These are phyloP conservation scores for Sitophilus oryzae DNA, from an alignment of 1,140 invertebrate genomes.

Conservation along the genomic window DNA sequence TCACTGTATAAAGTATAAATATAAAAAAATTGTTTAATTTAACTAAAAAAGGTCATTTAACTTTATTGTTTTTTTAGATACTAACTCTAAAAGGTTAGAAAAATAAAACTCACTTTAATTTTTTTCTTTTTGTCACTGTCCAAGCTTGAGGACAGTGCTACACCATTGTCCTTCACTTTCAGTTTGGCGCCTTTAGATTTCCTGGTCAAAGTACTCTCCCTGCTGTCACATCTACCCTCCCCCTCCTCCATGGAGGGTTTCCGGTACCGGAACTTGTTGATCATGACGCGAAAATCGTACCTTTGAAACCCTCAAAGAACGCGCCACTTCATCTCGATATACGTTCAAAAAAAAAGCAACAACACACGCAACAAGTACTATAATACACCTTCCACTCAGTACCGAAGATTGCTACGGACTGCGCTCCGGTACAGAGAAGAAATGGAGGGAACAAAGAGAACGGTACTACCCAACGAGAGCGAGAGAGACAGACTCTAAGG, in stretches of 20 bases:
- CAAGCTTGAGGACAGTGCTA: constrained; percentile 15
- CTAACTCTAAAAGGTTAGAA: no score
- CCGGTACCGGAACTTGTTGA: constrained; percentile 38
- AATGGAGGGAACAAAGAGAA: background rate
- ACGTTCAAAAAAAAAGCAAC: background rate
- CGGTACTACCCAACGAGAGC: background rate
- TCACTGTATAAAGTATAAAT: background rate
- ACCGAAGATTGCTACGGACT: background rate
- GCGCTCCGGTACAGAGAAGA: background rate
- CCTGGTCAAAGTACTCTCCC: constrained; percentile 6
- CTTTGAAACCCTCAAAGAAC: background rate
- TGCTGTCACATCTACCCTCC: background rate
- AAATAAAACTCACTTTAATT: constrained; percentile 29
- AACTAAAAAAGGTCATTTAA: no score
- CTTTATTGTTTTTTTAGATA: no score
- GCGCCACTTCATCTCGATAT: constrained; percentile 10
- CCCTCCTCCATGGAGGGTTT: constrained; percentile 27
- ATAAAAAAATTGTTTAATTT: no score
- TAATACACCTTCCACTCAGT: background rate
- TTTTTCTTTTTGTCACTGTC: constrained; percentile 26
- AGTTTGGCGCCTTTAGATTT: constrained; percentile 7
- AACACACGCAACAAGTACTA: constrained; percentile 1
- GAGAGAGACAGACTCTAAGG: background rate
- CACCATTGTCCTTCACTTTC: constrained; percentile 6
- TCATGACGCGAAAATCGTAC: constrained; percentile 27